Base-by-base conservation (phyloP, 2,113 vertebrate species). In the Leptosomus discolor region DNA sequence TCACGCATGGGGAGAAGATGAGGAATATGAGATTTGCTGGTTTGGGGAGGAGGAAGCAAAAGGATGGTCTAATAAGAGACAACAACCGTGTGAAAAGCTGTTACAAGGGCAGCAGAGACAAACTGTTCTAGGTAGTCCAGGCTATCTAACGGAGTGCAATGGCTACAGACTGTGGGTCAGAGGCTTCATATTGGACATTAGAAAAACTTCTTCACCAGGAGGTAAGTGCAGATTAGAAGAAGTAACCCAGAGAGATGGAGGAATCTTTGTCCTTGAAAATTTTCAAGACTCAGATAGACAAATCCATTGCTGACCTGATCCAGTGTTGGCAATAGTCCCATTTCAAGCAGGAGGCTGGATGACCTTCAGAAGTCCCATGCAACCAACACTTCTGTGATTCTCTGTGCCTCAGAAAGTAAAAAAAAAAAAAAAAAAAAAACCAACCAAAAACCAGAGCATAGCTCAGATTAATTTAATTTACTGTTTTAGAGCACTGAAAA, bases 61-160 rank as follows among this genome's bases (percentile, higher is more conserved):
- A 3, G 8, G 20, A 18, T 0, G 0, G 2, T 23, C 3, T n/a
- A 21, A 26, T 11, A 67, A n/a, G 9, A 41, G 15, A 4, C 0
- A 0, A 29, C 3, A 41, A 29, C 17, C 51, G 10, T 37, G 8
- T 56, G 43, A 83, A 60, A 2, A 83, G 5, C 10, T 56, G 3
- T 29, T 63, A 36, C 4, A 56, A 64, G 22, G 37, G 24, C n/a
- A 85, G 21, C 6, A 64, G 3, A 41, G 6, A 2, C 17, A 58
- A 45, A 27, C 5, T 57, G 30, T 64, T 71, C 46, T 29, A 41
- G 39, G 23, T 8, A 15, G 20, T 74, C 12, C n/a, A 60, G 24
- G 12, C 12, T 29, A 12, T 4, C 6, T 22, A 57, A 54, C 15
- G 64, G 7, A 36, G 3, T 12, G 2, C 26, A 81, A 9, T 12